Conservation (phyloP, 2,113 vertebrate species). For the Xiphophorus maculatus region DNA sequence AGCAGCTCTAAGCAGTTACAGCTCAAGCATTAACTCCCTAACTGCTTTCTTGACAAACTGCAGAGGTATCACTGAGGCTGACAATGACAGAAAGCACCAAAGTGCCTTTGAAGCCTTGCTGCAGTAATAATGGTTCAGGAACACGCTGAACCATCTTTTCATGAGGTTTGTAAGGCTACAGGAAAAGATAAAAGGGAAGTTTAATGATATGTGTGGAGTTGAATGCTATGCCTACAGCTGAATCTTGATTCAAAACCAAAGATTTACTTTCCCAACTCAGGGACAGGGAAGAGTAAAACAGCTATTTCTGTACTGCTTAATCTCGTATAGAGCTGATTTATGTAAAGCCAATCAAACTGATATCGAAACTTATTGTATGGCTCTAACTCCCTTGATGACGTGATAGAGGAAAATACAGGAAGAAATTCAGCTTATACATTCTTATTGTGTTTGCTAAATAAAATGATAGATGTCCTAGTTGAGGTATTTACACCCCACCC, state of each 20-base stretch:
- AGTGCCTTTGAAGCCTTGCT: not conserved
- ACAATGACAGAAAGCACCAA: not conserved
- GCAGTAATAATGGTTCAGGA: constrained; percentile 1
- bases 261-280: not conserved
- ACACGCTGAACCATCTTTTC: constrained; percentile 18
- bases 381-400: not conserved
- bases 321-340: not conserved
- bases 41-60: not conserved
- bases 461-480: no score
- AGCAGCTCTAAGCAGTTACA: not conserved
- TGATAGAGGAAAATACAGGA: not conserved
- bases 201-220: not conserved
- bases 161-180: not conserved
- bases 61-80: not conserved
- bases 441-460: no score
- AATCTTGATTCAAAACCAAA: not conserved
- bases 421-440: no score
- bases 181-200: constrained; percentile 17
- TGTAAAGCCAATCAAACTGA: not conserved
- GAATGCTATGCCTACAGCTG: not conserved
- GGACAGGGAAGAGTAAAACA: not conserved
- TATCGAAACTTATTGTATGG: not conserved
- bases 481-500: not conserved
- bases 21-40: not conserved
- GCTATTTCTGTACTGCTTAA: not conserved